These are phyloP conservation scores for Netelia fuscicornis DNA, from an alignment of 2,888 invertebrate species.

Conservation along the genomic window DNA sequence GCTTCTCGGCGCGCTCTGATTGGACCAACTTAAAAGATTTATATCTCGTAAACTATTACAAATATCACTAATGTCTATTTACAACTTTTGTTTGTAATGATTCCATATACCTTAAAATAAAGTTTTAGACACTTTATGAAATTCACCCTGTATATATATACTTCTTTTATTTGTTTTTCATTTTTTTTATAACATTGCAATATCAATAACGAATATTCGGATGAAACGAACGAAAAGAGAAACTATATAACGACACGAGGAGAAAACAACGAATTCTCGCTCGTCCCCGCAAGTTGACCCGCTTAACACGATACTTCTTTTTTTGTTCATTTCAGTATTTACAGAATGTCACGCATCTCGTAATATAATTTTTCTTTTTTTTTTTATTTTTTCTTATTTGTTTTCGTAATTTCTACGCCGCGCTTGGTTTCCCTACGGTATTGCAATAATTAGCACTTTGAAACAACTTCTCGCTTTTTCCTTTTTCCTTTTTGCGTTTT, in stretches of 20 bases:
- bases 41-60: too few relatives aligned
- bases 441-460: conserved; percentile 22
- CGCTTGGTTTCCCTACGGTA: conserved; percentile 34
- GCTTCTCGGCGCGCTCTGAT: too few relatives aligned
- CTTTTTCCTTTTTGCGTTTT: background rate
- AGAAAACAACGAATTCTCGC: conserved; percentile 48
- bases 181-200: conserved; percentile 31
- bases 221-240: conserved; percentile 41
- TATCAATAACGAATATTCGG: conserved; percentile 54
- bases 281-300: conserved; percentile 35
- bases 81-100: too few relatives aligned
- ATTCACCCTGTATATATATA: background rate
- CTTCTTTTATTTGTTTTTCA: conserved; percentile 33
- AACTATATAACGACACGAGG: conserved; percentile 24
- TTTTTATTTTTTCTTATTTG: background rate
- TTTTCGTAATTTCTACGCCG: conserved; percentile 11
- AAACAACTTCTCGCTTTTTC: conserved; percentile 1
- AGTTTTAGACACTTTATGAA: too few relatives aligned
- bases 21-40: too few relatives aligned
- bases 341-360: conserved; percentile 57
- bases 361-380: conserved; percentile 31
- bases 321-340: conserved; percentile 59
- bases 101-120: too few relatives aligned
- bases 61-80: too few relatives aligned
- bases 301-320: conserved; percentile 23